Percentiles rank a stretch among this genome's conserved stretches.
phyloP scores from a whole-genome alignment of 2,888 invertebrate species.

The Choreutis nemorana region DNA sequence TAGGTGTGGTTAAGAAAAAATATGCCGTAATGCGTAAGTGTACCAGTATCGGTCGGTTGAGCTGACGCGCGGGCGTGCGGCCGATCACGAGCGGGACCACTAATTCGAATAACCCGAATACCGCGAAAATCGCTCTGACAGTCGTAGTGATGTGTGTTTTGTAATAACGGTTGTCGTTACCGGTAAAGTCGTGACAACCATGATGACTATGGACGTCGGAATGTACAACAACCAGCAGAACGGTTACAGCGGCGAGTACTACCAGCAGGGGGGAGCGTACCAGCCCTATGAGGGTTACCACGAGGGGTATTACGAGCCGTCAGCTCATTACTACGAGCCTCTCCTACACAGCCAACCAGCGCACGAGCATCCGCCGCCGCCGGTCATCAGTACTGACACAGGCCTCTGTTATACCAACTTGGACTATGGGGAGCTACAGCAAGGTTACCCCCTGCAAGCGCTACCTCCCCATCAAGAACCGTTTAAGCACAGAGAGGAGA shows the following conservation, averaged over 20 bases:
- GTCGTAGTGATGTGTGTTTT: slow-evolving; percentile 51
- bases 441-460: slow-evolving; percentile 61
- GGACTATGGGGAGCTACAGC: slow-evolving; percentile 71
- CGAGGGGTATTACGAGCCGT: slow-evolving; percentile 51
- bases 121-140: slow-evolving; percentile 22
- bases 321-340: slow-evolving; percentile 61
- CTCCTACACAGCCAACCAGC: slow-evolving; percentile 48
- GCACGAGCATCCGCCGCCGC: slow-evolving; percentile 56
- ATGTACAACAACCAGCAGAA: slow-evolving; percentile 77
- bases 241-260: slow-evolving; percentile 60
- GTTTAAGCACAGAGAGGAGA: slow-evolving; percentile 62
- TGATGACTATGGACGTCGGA: slow-evolving; percentile 86
- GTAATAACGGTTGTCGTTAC: slow-evolving; percentile 31
- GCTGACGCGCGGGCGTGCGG: slow-evolving; percentile 48
- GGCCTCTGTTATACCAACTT: slow-evolving; percentile 91
- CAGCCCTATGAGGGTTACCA: slow-evolving; percentile 54
- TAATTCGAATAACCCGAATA: slow-evolving; percentile 29
- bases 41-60: slow-evolving; percentile 42
- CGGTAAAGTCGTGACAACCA: slow-evolving; percentile 53
- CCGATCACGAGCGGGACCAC: slow-evolving; percentile 30
- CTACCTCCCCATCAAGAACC: slow-evolving; percentile 62
- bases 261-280: slow-evolving; percentile 56
- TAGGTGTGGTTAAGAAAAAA: slow-evolving; percentile 48
- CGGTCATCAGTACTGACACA: slow-evolving; percentile 84
- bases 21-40: slow-evolving; percentile 23